phyloP scores from a whole-genome alignment of 2,888 invertebrate species.

The Rhimphoctona megacephalus region DNA sequence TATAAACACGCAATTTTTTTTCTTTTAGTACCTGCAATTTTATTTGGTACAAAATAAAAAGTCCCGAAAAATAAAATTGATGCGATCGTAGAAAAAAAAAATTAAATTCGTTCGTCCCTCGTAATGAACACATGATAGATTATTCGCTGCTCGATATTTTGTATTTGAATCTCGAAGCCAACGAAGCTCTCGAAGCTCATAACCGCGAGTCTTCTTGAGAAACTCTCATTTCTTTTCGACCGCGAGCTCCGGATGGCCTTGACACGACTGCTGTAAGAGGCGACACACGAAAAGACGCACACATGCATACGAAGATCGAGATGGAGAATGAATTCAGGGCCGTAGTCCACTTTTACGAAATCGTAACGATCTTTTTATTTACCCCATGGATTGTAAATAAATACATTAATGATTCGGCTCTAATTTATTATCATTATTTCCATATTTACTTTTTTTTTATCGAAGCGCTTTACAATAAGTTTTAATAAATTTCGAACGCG shows the following conservation, averaged over 20 bases:
- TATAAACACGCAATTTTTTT: no score
- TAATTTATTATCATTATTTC: neutral
- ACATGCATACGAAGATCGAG: conserved; percentile 8
- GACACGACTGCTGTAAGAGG: conserved; percentile 79
- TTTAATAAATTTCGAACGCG: neutral
- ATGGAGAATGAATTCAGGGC: conserved; percentile 53
- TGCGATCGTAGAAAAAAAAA: neutral
- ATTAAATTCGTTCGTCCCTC: neutral
- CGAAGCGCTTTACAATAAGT: no score
- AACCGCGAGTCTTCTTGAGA: conserved; percentile 62
- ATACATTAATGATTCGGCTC: neutral
- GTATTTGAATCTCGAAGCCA: conserved; percentile 33
- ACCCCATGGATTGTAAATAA: neutral
- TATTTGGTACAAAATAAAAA: neutral
- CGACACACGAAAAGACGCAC: conserved; percentile 66
- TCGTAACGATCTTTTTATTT: conserved; percentile 9
- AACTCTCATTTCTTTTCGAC: conserved; percentile 71
- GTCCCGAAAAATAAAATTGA: neutral
- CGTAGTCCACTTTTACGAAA: conserved; percentile 53
- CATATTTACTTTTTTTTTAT: neutral
- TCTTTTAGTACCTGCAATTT: neutral
- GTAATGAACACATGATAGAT: neutral
- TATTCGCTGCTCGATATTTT: conserved; percentile 32
- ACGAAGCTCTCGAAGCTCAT: conserved; percentile 51
- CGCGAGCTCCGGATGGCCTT: conserved; percentile 78